Conservation (phyloP, 2,888 invertebrate genomes). For the Nymphalis polychloros region DNA sequence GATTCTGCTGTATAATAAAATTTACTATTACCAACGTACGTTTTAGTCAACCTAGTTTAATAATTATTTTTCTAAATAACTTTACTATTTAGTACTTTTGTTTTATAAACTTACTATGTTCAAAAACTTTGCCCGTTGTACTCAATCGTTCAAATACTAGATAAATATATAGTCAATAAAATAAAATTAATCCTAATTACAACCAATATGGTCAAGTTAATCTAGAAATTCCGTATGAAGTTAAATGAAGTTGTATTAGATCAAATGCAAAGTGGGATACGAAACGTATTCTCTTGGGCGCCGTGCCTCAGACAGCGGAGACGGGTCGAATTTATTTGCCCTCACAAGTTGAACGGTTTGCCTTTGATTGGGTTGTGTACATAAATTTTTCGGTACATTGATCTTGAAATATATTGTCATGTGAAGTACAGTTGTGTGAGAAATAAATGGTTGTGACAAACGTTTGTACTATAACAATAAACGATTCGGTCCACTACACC, state of each 20-base stretch:
- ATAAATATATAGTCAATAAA: not conserved
- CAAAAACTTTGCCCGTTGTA: too few relatives aligned
- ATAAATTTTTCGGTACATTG: slow-evolving; percentile 31
- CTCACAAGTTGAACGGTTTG: slow-evolving; percentile 12
- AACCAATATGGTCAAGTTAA: not conserved
- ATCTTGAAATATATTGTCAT: slow-evolving; percentile 26
- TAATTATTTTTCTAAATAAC: too few relatives aligned
- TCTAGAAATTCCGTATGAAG: not conserved
- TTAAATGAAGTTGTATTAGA: not conserved
- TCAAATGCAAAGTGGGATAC: slow-evolving; percentile 10
- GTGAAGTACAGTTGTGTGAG: not conserved
- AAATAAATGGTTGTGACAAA: not conserved
- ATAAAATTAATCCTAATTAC: not conserved
- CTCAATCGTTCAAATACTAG: too few relatives aligned
- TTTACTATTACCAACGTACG: too few relatives aligned
- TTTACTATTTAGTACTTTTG: too few relatives aligned
- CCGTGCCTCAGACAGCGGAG: slow-evolving; percentile 14
- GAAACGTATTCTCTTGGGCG: slow-evolving; percentile 18
- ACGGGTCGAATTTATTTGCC: slow-evolving; percentile 21
- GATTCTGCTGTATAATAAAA: too few relatives aligned
- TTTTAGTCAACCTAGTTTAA: too few relatives aligned
- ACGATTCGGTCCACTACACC: too few relatives aligned
- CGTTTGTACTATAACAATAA: too few relatives aligned
- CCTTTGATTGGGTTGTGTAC: slow-evolving; percentile 32
- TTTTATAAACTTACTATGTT: too few relatives aligned